Percentiles rank a stretch among this genome's conserved stretches.
Conservation (phyloP, 2,888 invertebrate species). For the Hemaris fuciformis region DNA sequence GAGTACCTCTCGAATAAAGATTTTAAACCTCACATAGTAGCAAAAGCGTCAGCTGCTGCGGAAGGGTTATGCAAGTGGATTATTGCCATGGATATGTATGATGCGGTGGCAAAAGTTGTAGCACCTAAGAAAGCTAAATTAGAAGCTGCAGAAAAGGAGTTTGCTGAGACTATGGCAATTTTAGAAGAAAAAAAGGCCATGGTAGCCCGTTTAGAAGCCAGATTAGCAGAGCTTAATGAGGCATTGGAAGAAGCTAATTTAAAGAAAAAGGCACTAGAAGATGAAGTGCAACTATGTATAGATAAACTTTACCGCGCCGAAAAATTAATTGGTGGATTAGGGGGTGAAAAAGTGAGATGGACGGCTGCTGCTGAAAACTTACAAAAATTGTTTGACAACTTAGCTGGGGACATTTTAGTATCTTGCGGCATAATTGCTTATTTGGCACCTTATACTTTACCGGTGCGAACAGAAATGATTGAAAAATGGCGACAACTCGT, state of each 20-base stretch:
- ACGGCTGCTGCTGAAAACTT: slow-evolving; percentile 87
- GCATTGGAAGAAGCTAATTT: slow-evolving; percentile 84
- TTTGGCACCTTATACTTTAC: slow-evolving; percentile 90
- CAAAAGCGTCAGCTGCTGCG: slow-evolving; percentile 96
- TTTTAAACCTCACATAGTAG: slow-evolving; percentile 89
- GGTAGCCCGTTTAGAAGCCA: slow-evolving; percentile 88
- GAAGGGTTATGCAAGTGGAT: slow-evolving; percentile 97
- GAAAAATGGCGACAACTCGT: slow-evolving; percentile 88
- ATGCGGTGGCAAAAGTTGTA: slow-evolving; percentile 90
- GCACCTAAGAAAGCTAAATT: slow-evolving; percentile 93
- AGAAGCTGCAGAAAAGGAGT: slow-evolving; percentile 89
- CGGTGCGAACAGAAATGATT: slow-evolving; percentile 82
- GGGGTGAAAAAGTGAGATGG: slow-evolving; percentile 95
- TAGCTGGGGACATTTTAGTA: slow-evolving; percentile 94
- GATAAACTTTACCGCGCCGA: slow-evolving; percentile 93
- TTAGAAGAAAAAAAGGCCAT: slow-evolving; percentile 91
- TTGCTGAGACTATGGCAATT: slow-evolving; percentile 91
- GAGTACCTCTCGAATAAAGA: slow-evolving; percentile 88
- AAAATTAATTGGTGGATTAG: slow-evolving; percentile 92
- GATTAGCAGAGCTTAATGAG: slow-evolving; percentile 86
- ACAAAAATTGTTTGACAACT: slow-evolving; percentile 87
- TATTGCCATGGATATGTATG: slow-evolving; percentile 94
- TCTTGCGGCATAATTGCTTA: slow-evolving; percentile 95
- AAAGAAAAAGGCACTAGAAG: slow-evolving; percentile 86
- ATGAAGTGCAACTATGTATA: slow-evolving; percentile 89